Conservation (phyloP, 2,113 vertebrate genomes). For the Corvus cornix region DNA sequence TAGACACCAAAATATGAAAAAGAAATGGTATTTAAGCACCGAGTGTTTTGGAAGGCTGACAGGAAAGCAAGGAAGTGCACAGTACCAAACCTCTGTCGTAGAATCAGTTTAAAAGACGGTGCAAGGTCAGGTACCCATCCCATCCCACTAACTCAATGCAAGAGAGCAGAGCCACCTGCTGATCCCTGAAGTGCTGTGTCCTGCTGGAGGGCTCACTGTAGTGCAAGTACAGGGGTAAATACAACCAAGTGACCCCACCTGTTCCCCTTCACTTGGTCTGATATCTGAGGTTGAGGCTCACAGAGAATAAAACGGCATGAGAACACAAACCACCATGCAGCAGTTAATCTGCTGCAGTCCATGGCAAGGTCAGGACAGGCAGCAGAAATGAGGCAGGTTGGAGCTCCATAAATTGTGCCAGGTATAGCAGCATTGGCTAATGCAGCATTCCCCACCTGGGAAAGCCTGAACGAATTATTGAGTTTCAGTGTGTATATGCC, state of each 20-base stretch:
- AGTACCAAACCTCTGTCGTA: background rate
- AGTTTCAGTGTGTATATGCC: background rate
- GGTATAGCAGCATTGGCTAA: background rate
- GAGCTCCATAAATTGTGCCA: background rate
- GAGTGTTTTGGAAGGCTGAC: background rate
- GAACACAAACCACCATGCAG: accelerated
- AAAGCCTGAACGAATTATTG: background rate
- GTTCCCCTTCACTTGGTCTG: accelerated
- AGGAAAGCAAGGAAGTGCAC: background rate
- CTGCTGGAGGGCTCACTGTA: background rate
- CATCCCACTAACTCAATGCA: background rate
- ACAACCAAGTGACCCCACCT: background rate
- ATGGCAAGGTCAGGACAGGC: background rate
- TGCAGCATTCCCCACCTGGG: background rate
- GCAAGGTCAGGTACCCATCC: background rate
- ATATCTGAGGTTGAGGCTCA: background rate
- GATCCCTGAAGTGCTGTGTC: background rate
- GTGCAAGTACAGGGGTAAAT: background rate
- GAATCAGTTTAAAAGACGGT: background rate
- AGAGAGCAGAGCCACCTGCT: background rate
- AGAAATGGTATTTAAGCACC: background rate
- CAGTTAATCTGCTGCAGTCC: accelerated
- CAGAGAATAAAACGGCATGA: background rate
- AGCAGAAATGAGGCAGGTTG: accelerated
- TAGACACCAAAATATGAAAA: background rate